Evolutionary conservation across 2,888 invertebrate species (phyloP).

Genomic region (Pardosa pseudoannulata): DNA sequence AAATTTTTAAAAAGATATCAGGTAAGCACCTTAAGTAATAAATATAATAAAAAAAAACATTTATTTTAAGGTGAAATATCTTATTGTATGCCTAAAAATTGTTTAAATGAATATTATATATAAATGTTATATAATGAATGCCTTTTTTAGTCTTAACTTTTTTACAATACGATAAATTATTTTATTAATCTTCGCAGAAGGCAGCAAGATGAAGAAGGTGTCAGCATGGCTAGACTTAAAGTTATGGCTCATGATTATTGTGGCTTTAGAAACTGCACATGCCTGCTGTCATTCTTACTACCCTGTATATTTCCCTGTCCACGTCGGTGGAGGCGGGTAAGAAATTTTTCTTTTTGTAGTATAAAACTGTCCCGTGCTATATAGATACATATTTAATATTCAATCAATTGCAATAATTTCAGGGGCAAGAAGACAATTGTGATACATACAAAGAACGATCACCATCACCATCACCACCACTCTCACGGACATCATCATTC

Average conservation of each 20-base stretch:
- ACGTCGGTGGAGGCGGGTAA: constrained; percentile 62
- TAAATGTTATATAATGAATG: too few relatives aligned
- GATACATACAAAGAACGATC: constrained; percentile 51
- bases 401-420: background rate
- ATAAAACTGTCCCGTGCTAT: too few relatives aligned
- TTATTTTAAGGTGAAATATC: too few relatives aligned
- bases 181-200: background rate
- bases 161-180: too few relatives aligned
- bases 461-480: constrained; percentile 57
- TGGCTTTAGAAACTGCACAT: constrained; percentile 6
- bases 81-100: too few relatives aligned
- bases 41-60: too few relatives aligned
- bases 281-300: constrained; percentile 56
- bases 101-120: too few relatives aligned
- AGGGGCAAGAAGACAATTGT: constrained; percentile 37
- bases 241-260: constrained; percentile 23
- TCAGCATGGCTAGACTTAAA: constrained; percentile 40
- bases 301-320: constrained; percentile 57
- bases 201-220: background rate
- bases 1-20: too few relatives aligned
- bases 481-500: constrained; percentile 28
- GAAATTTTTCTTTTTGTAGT: too few relatives aligned
- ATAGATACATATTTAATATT: too few relatives aligned
- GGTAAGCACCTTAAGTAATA: too few relatives aligned
- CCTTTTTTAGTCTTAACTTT: too few relatives aligned